A percentile compares a stretch with the other conserved stretches of the same genome.
These are phyloP conservation scores for Synanthedon vespiformis DNA, from an alignment of 2,888 invertebrate species.

Conservation along the genomic window DNA sequence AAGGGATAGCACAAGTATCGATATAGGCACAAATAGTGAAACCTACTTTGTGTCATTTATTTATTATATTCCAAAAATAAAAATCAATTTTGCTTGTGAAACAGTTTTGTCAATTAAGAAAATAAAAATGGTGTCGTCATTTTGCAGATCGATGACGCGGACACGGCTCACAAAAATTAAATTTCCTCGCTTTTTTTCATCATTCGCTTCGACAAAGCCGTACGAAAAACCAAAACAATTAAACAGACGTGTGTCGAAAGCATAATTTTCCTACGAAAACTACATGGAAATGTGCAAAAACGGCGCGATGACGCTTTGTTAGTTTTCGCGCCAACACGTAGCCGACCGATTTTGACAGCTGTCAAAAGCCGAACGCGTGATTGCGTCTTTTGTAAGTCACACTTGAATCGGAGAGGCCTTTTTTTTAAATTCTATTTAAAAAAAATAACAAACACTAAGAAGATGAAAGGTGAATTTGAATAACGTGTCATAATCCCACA, in stretches of 20 bases:
- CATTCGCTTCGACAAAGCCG: slow-evolving; percentile 27
- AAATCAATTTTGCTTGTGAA: not conserved
- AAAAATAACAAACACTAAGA: slow-evolving; percentile 14
- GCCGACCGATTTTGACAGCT: slow-evolving; percentile 60
- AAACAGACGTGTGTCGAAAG: slow-evolving; percentile 61
- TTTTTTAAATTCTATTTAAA: slow-evolving; percentile 7
- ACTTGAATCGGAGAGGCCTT: slow-evolving; percentile 14
- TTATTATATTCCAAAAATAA: no score
- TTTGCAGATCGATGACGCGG: slow-evolving; percentile 40
- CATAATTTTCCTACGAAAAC: slow-evolving; percentile 60
- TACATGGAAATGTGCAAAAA: slow-evolving; percentile 44
- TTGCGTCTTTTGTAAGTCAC: slow-evolving; percentile 46
- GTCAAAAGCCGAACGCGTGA: slow-evolving; percentile 48
- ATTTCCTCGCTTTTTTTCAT: slow-evolving; percentile 46
- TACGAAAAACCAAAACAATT: slow-evolving; percentile 65
- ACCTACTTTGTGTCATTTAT: no score
- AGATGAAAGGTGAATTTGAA: slow-evolving; percentile 32
- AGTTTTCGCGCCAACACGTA: slow-evolving; percentile 53
- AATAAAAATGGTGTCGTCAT: slow-evolving; percentile 22
- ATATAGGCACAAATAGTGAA: no score
- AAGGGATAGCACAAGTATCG: no score
- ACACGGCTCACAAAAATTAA: slow-evolving; percentile 56
- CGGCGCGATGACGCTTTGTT: slow-evolving; percentile 41
- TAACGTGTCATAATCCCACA: slow-evolving; percentile 55
- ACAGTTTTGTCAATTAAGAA: slow-evolving; percentile 3